Conservation (phyloP, 2,113 vertebrate species). For the Dascyllus trimaculatus region DNA sequence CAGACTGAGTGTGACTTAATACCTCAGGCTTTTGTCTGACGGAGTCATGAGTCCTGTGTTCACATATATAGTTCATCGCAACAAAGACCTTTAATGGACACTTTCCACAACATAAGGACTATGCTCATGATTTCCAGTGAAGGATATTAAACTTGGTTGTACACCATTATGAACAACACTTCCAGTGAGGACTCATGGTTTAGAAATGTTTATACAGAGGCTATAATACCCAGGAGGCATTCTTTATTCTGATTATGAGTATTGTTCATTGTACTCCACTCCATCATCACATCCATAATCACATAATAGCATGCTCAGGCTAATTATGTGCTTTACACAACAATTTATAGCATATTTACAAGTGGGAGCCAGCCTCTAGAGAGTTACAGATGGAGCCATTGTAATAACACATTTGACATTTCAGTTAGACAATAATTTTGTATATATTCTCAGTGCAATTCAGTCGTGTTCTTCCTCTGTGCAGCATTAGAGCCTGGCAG, state of each 20-base stretch:
- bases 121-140: too few relatives aligned
- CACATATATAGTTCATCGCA: too few relatives aligned
- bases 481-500: constrained; percentile 2
- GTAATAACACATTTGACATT: constrained; percentile 17
- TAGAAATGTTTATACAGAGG: constrained; percentile 7
- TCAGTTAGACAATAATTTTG: constrained; percentile 11
- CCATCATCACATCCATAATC: constrained; percentile 19
- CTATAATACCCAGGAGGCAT: background rate
- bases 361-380: constrained; percentile 18
- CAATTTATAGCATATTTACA: constrained; percentile 40
- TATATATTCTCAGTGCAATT: background rate
- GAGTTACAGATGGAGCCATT: constrained; percentile 3
- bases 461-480: background rate
- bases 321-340: constrained; percentile 41
- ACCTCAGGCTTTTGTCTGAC: too few relatives aligned
- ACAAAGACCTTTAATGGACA: too few relatives aligned
- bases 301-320: constrained; percentile 8
- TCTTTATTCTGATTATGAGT: constrained; percentile 1
- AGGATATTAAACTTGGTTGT: too few relatives aligned
- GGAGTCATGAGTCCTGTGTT: too few relatives aligned
- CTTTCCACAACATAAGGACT: too few relatives aligned
- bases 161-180: background rate
- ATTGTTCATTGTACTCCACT: constrained; percentile 14
- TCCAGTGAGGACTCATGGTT: background rate
- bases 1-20: too few relatives aligned